Conservation (phyloP, 1,140 invertebrate genomes). For the Drosophila nasuta region DNA sequence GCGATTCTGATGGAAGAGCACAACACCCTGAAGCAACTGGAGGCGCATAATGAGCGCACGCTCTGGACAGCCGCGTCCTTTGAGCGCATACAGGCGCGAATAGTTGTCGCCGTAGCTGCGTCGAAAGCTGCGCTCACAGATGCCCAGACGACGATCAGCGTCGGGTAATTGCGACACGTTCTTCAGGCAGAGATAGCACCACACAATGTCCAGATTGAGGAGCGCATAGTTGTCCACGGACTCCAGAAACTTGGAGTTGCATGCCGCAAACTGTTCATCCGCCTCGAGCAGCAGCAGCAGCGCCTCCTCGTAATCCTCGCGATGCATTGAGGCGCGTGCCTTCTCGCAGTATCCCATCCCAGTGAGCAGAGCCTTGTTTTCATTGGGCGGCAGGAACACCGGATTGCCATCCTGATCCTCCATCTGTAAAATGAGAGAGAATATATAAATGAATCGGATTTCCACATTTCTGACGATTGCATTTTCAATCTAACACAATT, state of each 20-base stretch:
- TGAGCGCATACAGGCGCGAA: constrained; percentile 89
- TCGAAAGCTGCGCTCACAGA: constrained; percentile 89
- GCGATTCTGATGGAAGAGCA: constrained; percentile 90
- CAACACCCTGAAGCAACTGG: constrained; percentile 91
- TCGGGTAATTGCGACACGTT: constrained; percentile 90
- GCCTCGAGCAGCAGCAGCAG: constrained; percentile 91
- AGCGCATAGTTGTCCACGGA: constrained; percentile 93
- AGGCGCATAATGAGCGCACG: constrained; percentile 90
- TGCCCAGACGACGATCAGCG: constrained; percentile 88
- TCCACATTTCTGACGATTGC: too few species aligned
- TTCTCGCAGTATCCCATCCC: constrained; percentile 92
- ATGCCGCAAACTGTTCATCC: constrained; percentile 90
- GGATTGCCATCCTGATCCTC: constrained; percentile 91
- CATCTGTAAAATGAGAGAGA: constrained; percentile 85
- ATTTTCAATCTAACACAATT: too few species aligned
- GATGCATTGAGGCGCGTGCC: constrained; percentile 88
- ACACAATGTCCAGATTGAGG: constrained; percentile 92
- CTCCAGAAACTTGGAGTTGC: constrained; percentile 88
- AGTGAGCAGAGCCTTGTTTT: constrained; percentile 89
- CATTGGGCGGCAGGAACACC: constrained; percentile 88
- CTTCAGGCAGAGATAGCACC: constrained; percentile 92
- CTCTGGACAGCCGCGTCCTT: constrained; percentile 89
- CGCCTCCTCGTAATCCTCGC: constrained; percentile 88
- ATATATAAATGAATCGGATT: too few species aligned
- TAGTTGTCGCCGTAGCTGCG: constrained; percentile 90